These are phyloP conservation scores for Pocota personata DNA, from an alignment of 2,888 invertebrate species.

Conservation along the genomic window DNA sequence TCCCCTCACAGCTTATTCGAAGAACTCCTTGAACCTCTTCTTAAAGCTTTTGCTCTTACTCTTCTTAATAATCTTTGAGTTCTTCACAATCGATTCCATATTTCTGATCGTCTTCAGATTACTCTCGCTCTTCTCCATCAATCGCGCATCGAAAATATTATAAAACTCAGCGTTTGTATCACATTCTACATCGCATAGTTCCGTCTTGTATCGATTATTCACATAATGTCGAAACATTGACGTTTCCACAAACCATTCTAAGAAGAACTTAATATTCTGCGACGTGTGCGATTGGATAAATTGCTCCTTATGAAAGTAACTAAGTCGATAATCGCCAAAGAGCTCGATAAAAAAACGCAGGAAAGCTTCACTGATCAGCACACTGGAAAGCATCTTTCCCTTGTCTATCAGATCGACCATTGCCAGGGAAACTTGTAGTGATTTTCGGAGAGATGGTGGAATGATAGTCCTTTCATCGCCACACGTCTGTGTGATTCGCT, in stretches of 20 bases:
- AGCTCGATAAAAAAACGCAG: conserved; percentile 90
- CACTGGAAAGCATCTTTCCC: conserved; percentile 83
- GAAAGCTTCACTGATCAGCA: conserved; percentile 91
- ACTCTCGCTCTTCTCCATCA: conserved; percentile 76
- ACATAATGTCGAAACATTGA: conserved; percentile 90
- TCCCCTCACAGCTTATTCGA: conserved; percentile 54
- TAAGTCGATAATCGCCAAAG: conserved; percentile 86
- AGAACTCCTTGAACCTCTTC: conserved; percentile 76
- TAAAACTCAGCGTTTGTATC: conserved; percentile 74
- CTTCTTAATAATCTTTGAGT: conserved; percentile 76
- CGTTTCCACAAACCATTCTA: conserved; percentile 94
- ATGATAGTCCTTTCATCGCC: conserved; percentile 91
- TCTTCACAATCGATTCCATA: conserved; percentile 76
- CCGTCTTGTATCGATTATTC: conserved; percentile 64
- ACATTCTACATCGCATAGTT: conserved; percentile 56
- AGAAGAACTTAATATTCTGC: conserved; percentile 88
- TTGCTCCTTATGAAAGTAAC: conserved; percentile 87
- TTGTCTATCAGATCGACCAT: conserved; percentile 77
- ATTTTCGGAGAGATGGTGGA: conserved; percentile 88
- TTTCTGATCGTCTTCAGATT: conserved; percentile 74
- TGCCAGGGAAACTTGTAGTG: conserved; percentile 83
- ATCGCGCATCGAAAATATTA: conserved; percentile 75
- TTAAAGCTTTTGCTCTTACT: conserved; percentile 76
- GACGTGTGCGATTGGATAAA: conserved; percentile 87
- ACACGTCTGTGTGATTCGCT: conserved; percentile 86